Percentiles rank a stretch among this genome's conserved stretches.
These are phyloP conservation scores for Embiotoca jacksoni DNA, from an alignment of 2,113 vertebrate genomes.

Conservation along the genomic window DNA sequence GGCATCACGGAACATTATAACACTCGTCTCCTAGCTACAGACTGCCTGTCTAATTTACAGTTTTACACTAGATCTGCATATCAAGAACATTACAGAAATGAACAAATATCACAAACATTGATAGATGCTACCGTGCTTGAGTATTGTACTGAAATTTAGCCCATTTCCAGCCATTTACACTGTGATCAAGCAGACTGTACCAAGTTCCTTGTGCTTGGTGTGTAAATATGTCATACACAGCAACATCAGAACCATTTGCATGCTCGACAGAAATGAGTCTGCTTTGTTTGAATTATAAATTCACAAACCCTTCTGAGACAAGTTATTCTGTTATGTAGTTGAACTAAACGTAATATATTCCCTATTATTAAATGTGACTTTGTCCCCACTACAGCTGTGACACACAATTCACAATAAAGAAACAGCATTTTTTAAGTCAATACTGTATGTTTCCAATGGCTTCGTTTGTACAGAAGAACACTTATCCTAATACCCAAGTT, in stretches of 20 bases:
- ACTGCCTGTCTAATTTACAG: too few relatives aligned
- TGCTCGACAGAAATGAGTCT: neutral
- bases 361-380: neutral
- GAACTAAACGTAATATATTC: too few relatives aligned
- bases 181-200: too few relatives aligned
- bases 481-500: constrained; percentile 59
- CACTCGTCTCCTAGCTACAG: too few relatives aligned
- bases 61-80: too few relatives aligned
- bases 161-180: neutral
- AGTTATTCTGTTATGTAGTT: neutral
- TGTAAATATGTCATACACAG: too few relatives aligned
- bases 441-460: constrained; percentile 43
- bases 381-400: neutral
- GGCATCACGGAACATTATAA: too few relatives aligned
- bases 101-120: too few relatives aligned
- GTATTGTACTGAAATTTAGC: neutral
- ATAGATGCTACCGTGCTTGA: neutral
- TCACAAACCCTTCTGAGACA: neutral
- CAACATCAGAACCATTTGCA: neutral
- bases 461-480: constrained; percentile 48
- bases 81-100: too few relatives aligned
- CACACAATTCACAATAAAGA: neutral
- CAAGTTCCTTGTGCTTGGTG: too few relatives aligned
- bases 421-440: neutral
- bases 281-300: neutral